phyloP scores from a whole-genome alignment of 2,113 vertebrate genomes.

The Shinisaurus crocodilurus region DNA sequence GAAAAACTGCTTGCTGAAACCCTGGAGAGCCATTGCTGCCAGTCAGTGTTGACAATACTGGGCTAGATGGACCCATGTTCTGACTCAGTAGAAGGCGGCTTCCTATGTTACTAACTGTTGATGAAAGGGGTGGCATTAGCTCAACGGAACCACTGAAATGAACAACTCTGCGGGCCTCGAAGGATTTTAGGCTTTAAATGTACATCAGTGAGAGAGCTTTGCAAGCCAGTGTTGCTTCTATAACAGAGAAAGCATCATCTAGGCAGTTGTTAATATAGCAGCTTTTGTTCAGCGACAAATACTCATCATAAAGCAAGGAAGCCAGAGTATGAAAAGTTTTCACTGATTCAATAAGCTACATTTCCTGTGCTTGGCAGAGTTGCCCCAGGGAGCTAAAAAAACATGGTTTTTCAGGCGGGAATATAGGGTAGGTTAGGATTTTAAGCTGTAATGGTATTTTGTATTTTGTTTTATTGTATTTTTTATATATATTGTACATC shows the following conservation, averaged over 20 bases:
- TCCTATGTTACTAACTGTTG: too few relatives aligned
- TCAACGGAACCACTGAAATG: neutral
- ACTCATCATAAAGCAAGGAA: constrained; percentile 2
- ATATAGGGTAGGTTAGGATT: too few relatives aligned
- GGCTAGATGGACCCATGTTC: too few relatives aligned
- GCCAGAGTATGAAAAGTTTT: neutral
- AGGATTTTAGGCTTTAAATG: constrained; percentile 18
- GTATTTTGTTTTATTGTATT: too few relatives aligned
- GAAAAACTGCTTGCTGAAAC: too few relatives aligned
- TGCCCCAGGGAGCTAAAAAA: neutral
- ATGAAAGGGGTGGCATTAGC: neutral
- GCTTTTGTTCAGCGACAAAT: constrained; percentile 6
- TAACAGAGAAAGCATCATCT: neutral
- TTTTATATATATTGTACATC: too few relatives aligned
- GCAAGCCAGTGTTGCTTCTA: neutral
- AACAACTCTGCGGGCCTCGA: too few relatives aligned
- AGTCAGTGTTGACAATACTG: too few relatives aligned
- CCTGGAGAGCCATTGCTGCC: too few relatives aligned
- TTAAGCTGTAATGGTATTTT: too few relatives aligned
- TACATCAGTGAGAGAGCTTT: neutral
- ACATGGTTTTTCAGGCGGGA: too few relatives aligned
- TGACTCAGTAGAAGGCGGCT: too few relatives aligned
- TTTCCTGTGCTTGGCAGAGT: neutral
- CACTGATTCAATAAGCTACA: neutral
- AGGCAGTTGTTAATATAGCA: neutral